These are phyloP conservation scores for Cabera pusaria DNA, from an alignment of 2,888 invertebrate genomes.

Conservation along the genomic window DNA sequence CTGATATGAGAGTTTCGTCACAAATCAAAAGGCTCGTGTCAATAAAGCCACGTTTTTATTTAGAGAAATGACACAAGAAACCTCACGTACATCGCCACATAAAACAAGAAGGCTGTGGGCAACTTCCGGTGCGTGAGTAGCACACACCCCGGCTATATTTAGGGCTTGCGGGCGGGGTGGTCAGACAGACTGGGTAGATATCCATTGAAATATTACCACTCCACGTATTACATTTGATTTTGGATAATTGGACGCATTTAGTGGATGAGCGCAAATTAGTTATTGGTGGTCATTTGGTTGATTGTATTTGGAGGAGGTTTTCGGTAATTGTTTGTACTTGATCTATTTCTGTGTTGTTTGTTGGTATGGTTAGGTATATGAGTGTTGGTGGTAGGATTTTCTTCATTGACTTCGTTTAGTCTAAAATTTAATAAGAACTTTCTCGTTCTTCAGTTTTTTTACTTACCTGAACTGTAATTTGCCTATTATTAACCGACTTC, in stretches of 20 bases:
- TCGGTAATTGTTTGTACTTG: too few relatives aligned
- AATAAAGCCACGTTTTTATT: slow-evolving; percentile 16
- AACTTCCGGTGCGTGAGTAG: slow-evolving; percentile 57
- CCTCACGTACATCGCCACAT: slow-evolving; percentile 28
- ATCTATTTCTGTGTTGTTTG: too few relatives aligned
- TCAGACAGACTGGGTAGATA: slow-evolving; percentile 31
- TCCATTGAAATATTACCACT: slow-evolving; percentile 42
- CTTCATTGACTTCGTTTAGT: too few relatives aligned
- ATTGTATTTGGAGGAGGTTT: slow-evolving; percentile 6
- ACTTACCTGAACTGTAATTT: too few relatives aligned
- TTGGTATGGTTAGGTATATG: too few relatives aligned
- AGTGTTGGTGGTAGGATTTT: too few relatives aligned
- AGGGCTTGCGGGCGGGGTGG: slow-evolving; percentile 39
- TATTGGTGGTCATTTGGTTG: slow-evolving; percentile 14
- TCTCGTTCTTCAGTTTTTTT: too few relatives aligned
- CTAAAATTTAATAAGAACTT: too few relatives aligned
- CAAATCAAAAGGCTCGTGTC: slow-evolving; percentile 3
- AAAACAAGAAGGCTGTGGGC: slow-evolving; percentile 51
- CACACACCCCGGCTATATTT: slow-evolving; percentile 37
- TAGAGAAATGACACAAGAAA: slow-evolving; percentile 18
- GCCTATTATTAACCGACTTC: too few relatives aligned
- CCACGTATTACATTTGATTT: slow-evolving; percentile 44
- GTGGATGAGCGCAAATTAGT: slow-evolving; percentile 30
- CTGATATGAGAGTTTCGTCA: too few relatives aligned
- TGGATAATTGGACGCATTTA: slow-evolving; percentile 34